These are phyloP conservation scores for Trissolcus basalis DNA, from an alignment of 1,140 invertebrate species.

Conservation along the genomic window DNA sequence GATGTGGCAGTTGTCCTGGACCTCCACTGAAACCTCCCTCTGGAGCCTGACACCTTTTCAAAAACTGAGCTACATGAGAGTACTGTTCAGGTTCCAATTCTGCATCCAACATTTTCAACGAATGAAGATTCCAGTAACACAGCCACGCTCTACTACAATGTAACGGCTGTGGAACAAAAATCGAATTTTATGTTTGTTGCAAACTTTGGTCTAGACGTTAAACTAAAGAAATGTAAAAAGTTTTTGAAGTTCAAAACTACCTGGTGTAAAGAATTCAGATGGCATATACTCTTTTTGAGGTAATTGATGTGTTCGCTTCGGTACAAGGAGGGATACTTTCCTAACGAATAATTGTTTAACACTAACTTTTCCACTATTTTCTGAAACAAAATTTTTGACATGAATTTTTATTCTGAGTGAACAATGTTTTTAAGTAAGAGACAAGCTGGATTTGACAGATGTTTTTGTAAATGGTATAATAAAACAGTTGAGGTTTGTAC, in stretches of 20 bases:
- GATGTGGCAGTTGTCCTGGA: constrained; percentile 91
- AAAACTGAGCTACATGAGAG: constrained; percentile 82
- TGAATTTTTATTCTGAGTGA: no score
- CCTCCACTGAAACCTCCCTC: constrained; percentile 96
- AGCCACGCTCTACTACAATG: constrained; percentile 97
- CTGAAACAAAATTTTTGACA: constrained; percentile 77
- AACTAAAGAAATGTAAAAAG: no score
- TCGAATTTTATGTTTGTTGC: no score
- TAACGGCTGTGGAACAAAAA: constrained; percentile 78
- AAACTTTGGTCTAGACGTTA: no score
- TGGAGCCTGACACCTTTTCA: constrained; percentile 85
- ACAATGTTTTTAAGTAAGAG: no score
- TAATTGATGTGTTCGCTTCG: constrained; percentile 83
- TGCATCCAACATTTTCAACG: constrained; percentile 87
- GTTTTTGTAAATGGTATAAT: no score
- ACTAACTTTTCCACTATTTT: constrained; percentile 81
- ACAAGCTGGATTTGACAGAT: no score
- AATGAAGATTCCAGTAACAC: constrained; percentile 96
- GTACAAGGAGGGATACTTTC: constrained; percentile 79
- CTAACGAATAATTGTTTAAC: constrained; percentile 79
- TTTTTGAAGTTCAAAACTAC: no score
- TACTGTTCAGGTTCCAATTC: constrained; percentile 82
- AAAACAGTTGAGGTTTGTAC: constrained; percentile 10
- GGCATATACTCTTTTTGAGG: constrained; percentile 79
- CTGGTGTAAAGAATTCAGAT: constrained; percentile 76